Conservation (phyloP, 2,888 invertebrate species). For the Pteria penguin region DNA sequence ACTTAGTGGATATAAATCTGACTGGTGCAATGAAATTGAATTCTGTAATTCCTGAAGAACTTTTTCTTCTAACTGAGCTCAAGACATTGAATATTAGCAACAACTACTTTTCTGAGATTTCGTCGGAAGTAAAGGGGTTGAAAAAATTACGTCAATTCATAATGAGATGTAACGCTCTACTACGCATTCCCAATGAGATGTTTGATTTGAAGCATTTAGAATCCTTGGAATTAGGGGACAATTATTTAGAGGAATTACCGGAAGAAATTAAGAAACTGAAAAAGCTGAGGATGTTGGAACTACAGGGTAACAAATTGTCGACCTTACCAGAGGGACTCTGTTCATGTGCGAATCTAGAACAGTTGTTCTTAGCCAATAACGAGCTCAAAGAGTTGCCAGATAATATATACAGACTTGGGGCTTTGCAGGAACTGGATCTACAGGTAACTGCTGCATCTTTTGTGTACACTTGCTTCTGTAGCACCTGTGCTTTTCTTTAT, state of each 20-base stretch:
- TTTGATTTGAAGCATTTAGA: constrained; percentile 66
- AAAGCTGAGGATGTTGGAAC: constrained; percentile 58
- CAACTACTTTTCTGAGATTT: constrained; percentile 73
- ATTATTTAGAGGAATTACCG: constrained; percentile 68
- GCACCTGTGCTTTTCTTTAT: no score
- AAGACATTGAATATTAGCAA: constrained; percentile 67
- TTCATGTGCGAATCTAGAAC: constrained; percentile 53
- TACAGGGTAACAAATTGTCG: constrained; percentile 64
- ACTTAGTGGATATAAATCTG: constrained; percentile 65
- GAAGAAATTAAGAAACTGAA: constrained; percentile 56
- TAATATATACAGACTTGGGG: constrained; percentile 61
- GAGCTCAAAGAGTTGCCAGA: constrained; percentile 61
- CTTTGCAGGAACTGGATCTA: constrained; percentile 63
- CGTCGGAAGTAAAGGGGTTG: constrained; percentile 63
- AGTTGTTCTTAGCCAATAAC: constrained; percentile 58
- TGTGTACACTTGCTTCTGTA: no score
- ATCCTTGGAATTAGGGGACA: constrained; percentile 69
- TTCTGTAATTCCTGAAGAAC: constrained; percentile 65
- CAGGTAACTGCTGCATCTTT: constrained; percentile 39
- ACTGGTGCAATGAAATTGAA: constrained; percentile 70
- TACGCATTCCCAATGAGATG: constrained; percentile 68
- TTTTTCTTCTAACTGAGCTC: constrained; percentile 65
- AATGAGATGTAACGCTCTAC: constrained; percentile 70
- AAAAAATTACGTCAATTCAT: constrained; percentile 64
- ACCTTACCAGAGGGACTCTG: constrained; percentile 62